phyloP scores from a whole-genome alignment of 2,888 invertebrate genomes.

The Leptopilina syphax region DNA sequence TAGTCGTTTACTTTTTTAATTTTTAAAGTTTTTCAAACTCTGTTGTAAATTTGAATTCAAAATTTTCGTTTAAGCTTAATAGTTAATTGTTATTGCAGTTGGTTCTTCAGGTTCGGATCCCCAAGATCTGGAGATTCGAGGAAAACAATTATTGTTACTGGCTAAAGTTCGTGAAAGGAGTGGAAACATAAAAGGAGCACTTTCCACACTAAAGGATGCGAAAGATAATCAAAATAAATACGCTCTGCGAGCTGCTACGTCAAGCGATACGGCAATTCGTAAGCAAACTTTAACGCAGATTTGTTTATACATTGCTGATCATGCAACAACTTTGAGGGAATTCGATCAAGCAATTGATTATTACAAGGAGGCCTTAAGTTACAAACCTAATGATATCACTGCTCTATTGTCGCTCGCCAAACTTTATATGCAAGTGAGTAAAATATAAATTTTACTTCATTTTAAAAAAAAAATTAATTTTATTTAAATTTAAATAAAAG shows the following conservation, averaged over 20 bases:
- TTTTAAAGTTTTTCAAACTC: too few relatives aligned
- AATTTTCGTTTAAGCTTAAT: constrained; percentile 4
- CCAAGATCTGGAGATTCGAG: constrained; percentile 81
- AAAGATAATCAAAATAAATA: constrained; percentile 86
- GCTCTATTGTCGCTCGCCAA: constrained; percentile 87
- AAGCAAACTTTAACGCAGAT: constrained; percentile 78
- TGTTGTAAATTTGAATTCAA: too few relatives aligned
- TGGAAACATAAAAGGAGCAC: constrained; percentile 81
- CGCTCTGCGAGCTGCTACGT: constrained; percentile 85
- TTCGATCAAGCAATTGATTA: constrained; percentile 86
- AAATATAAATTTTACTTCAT: neutral
- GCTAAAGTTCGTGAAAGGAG: constrained; percentile 84
- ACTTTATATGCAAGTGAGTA: constrained; percentile 85
- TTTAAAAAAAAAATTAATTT: too few relatives aligned
- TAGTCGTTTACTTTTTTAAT: too few relatives aligned
- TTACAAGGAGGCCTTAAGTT: constrained; percentile 91
- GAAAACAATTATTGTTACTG: constrained; percentile 85
- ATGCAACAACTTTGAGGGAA: constrained; percentile 82
- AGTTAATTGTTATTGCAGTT: constrained; percentile 57
- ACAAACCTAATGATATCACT: constrained; percentile 86
- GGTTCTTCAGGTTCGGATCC: constrained; percentile 74
- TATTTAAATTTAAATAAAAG: neutral
- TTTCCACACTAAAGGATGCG: constrained; percentile 85
- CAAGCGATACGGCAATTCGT: constrained; percentile 70
- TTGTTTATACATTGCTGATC: constrained; percentile 86